phyloP scores from a whole-genome alignment of 2,113 vertebrate species.

The Ceyx melanurus region DNA sequence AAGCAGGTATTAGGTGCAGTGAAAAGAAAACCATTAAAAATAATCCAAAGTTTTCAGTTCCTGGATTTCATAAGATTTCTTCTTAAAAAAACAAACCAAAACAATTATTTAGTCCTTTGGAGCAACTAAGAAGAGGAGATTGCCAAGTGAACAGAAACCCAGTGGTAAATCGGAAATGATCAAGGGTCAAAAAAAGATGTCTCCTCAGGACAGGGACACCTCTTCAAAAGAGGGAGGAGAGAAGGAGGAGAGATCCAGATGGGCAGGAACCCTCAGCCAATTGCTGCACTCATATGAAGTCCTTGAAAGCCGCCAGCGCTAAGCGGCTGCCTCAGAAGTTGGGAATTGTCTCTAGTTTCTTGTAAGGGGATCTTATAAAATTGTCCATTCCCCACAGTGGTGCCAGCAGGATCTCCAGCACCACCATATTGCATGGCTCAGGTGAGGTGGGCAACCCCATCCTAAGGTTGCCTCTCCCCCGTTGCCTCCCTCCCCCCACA shows the following conservation, averaged over 20 bases:
- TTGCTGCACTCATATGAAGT: neutral
- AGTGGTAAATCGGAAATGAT: neutral
- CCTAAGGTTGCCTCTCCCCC: constrained; percentile 1
- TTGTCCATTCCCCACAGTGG: neutral
- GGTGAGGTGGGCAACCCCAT: neutral
- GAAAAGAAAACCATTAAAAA: neutral
- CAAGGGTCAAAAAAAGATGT: neutral
- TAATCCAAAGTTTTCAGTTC: neutral
- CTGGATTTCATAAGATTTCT: neutral
- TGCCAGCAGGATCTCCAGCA: constrained; percentile 26
- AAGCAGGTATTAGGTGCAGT: constrained; percentile 12
- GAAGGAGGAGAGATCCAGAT: constrained; percentile 38
- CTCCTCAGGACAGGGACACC: neutral
- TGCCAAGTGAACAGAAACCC: neutral
- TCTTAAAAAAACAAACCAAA: neutral
- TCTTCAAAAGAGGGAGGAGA: neutral
- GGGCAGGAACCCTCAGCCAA: constrained; percentile 55
- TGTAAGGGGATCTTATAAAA: constrained; percentile 24
- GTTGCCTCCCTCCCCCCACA: constrained; percentile 44
- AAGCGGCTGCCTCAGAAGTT: neutral
- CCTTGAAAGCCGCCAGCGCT: neutral
- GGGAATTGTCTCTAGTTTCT: constrained; percentile 50
- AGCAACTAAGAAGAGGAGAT: neutral
- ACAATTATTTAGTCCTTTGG: neutral
- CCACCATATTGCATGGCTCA: neutral